Evolutionary conservation across 53 echinoderm and acorn worm genomes (phyloP).

Genomic region (Stichopus horrens): DNA sequence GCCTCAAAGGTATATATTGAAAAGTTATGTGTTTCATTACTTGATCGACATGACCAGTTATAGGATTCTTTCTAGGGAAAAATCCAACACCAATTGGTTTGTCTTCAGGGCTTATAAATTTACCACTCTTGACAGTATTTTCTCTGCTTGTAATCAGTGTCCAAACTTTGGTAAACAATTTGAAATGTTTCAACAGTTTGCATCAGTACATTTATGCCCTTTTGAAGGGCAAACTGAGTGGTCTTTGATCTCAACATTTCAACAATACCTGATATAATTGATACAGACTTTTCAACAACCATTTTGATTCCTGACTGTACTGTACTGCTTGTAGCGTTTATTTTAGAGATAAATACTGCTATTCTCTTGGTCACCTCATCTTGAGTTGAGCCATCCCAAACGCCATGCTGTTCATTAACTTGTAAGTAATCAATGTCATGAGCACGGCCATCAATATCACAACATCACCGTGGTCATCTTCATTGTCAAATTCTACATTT

Average conservation of each 20-base stretch:
- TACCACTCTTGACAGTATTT: slow-evolving; percentile 47
- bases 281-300: slow-evolving; percentile 1
- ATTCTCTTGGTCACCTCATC: neutral
- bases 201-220: neutral
- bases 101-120: slow-evolving; percentile 46
- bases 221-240: neutral
- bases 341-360: slow-evolving; percentile 36
- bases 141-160: slow-evolving; percentile 55
- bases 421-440: neutral
- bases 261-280: slow-evolving; percentile 15
- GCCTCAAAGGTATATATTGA: slow-evolving; percentile 53
- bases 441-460: neutral
- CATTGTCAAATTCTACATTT: neutral
- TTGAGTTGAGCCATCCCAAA: neutral
- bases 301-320: slow-evolving; percentile 1
- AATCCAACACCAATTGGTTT: slow-evolving; percentile 53
- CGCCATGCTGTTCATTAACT: neutral
- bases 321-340: slow-evolving; percentile 34
- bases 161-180: slow-evolving; percentile 39
- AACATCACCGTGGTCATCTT: neutral
- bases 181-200: slow-evolving; percentile 21
- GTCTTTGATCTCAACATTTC: slow-evolving; percentile 19
- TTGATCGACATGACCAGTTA: slow-evolving; percentile 56
- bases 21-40: slow-evolving; percentile 53
- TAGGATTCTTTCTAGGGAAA: slow-evolving; percentile 47